Evolutionary conservation across 2,797 vertebrate species (phyloP).

Genomic region (Tokudaia tokunoshimensis): DNA sequence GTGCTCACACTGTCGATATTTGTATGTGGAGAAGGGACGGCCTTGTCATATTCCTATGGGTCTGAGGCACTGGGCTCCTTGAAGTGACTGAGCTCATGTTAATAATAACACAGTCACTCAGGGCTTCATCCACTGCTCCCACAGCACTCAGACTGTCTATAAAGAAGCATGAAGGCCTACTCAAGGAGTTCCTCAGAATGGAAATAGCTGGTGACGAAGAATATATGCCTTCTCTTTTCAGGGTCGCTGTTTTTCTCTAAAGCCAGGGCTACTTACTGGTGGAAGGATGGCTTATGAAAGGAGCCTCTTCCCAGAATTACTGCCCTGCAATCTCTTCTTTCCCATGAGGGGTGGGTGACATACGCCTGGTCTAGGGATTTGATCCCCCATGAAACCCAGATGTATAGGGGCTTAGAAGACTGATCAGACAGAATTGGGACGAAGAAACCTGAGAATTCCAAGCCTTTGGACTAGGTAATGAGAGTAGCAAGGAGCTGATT

Average conservation of each 20-base stretch:
- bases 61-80: neutral
- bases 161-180: neutral
- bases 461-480: neutral
- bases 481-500: neutral
- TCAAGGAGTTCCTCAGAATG: neutral
- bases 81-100: neutral
- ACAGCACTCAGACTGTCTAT: neutral
- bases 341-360: neutral
- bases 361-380: neutral
- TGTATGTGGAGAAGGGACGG: too few relatives aligned
- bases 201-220: too few relatives aligned
- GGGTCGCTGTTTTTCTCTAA: neutral
- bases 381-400: neutral
- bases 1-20: neutral
- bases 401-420: neutral
- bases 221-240: neutral
- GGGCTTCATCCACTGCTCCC: neutral
- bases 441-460: neutral
- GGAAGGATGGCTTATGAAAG: neutral
- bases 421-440: neutral
- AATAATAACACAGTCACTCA: neutral
- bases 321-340: neutral
- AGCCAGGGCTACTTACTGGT: constrained; percentile 19
- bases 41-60: neutral
- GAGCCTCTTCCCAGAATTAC: neutral